These are phyloP conservation scores for Scomber colias DNA, from an alignment of 2,113 vertebrate species.

Conservation along the genomic window DNA sequence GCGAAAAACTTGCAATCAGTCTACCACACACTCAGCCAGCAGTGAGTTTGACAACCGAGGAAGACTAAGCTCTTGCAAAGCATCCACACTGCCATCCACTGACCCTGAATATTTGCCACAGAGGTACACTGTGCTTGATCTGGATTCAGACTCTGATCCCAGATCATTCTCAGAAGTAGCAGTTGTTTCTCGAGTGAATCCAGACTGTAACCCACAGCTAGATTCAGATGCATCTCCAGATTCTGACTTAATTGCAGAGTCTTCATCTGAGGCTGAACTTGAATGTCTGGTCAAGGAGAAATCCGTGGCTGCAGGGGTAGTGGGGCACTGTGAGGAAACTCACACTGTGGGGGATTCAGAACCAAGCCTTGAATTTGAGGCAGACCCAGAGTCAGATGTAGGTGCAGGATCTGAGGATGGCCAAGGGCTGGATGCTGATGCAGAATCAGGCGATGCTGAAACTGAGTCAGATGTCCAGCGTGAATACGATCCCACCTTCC, in stretches of 20 bases:
- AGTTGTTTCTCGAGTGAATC: constrained; percentile 47
- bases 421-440: constrained; percentile 56
- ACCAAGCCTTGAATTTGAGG: constrained; percentile 70
- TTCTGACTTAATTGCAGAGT: constrained; percentile 62
- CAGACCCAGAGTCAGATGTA: constrained; percentile 64
- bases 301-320: constrained; percentile 10
- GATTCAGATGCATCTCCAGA: constrained; percentile 67
- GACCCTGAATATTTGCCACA: constrained; percentile 54
- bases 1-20: constrained; percentile 21
- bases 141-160: constrained; percentile 77
- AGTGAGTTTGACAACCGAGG: constrained; percentile 33
- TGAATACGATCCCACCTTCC: constrained; percentile 63
- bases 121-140: constrained; percentile 55
- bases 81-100: constrained; percentile 14
- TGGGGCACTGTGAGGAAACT: constrained; percentile 22
- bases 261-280: constrained; percentile 69
- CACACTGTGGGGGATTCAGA: constrained; percentile 63
- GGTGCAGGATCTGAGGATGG: constrained; percentile 62
- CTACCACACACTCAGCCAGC: constrained; percentile 24
- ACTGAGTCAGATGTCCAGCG: constrained; percentile 73
- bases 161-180: constrained; percentile 65
- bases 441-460: constrained; percentile 69
- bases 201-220: constrained; percentile 35
- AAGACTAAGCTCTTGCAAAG: constrained; percentile 34
- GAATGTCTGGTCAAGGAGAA: constrained; percentile 44